These are phyloP conservation scores for Anastrepha obliqua DNA, from an alignment of 1,140 invertebrate genomes.

Conservation along the genomic window DNA sequence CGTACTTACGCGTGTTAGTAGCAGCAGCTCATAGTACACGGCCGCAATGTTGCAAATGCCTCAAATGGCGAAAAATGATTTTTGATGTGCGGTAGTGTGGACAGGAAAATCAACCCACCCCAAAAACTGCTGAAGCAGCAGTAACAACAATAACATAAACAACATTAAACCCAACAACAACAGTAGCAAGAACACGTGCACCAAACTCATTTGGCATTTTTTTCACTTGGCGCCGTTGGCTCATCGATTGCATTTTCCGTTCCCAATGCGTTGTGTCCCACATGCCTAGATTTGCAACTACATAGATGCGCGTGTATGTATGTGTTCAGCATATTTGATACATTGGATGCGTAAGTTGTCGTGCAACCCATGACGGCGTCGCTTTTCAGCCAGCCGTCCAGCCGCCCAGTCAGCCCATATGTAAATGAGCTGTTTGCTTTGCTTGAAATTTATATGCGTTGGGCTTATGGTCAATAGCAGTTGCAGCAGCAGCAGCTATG, in stretches of 20 bases:
- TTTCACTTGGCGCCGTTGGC: neutral
- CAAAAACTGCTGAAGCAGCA: neutral
- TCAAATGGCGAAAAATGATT: conserved; percentile 8
- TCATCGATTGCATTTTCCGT: neutral
- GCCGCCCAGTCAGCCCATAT: neutral
- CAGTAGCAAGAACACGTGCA: neutral
- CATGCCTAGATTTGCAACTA: neutral
- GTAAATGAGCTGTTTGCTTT: conserved; percentile 43
- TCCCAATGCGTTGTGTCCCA: neutral
- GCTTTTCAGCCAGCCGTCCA: too few relatives aligned
- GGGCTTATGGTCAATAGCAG: conserved; percentile 27
- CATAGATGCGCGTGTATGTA: neutral
- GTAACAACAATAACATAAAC: neutral
- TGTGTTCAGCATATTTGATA: neutral
- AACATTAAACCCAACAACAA: neutral
- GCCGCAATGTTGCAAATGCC: neutral
- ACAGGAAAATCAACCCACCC: neutral
- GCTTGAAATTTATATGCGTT: conserved; percentile 34
- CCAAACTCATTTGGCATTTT: neutral
- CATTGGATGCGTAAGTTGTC: neutral
- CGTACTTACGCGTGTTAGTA: too few relatives aligned
- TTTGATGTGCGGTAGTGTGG: neutral
- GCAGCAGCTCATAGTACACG: neutral
- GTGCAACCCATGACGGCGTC: neutral
- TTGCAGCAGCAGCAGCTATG: neutral